These are phyloP conservation scores for Neodon shergylaensis DNA, from an alignment of 2,113 vertebrate species.

Conservation along the genomic window DNA sequence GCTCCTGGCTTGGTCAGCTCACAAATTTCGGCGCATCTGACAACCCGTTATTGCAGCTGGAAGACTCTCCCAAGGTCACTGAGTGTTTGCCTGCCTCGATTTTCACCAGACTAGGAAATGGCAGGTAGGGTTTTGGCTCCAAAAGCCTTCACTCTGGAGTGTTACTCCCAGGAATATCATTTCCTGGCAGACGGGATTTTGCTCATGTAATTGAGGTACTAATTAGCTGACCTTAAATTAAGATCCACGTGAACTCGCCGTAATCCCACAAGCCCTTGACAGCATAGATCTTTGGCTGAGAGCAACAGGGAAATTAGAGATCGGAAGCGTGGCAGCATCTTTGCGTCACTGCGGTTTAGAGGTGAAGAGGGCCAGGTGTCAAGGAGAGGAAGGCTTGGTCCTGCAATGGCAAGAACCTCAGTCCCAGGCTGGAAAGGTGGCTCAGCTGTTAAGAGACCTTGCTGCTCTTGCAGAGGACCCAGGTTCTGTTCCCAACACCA, in stretches of 20 bases:
- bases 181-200: neutral
- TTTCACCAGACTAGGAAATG: neutral
- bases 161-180: neutral
- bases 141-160: neutral
- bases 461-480: neutral
- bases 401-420: neutral
- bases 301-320: neutral
- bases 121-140: neutral
- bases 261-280: neutral
- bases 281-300: neutral
- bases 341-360: neutral
- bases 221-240: neutral
- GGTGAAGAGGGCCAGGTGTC: neutral
- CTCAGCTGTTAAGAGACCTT: neutral
- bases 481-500: neutral
- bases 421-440: neutral
- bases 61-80: neutral
- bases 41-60: neutral
- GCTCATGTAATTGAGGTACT: conserved; percentile 2
- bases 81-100: neutral
- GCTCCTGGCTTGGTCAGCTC: neutral
- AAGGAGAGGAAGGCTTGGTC: neutral
- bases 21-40: neutral
- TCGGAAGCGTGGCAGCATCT: neutral
- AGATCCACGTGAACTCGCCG: neutral